Conservation (phyloP, 2,113 vertebrate species). For the Cariama cristata region DNA sequence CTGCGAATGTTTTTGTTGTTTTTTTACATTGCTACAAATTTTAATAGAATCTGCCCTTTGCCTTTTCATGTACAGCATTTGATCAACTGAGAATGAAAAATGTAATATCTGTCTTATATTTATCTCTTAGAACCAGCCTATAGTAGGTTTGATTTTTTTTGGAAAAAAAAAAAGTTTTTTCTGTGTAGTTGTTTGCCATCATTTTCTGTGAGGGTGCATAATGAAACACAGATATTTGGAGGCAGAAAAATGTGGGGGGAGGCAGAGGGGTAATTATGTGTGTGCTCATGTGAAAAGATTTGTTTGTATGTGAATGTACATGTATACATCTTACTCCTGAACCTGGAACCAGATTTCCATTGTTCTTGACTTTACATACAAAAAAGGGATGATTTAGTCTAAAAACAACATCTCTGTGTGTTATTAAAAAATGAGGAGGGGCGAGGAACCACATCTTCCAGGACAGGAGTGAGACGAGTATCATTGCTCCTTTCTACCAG, state of each 20-base stretch:
- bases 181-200: background rate
- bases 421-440: background rate
- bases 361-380: background rate
- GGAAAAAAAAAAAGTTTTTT: background rate
- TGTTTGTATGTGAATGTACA: background rate
- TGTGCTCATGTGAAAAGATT: background rate
- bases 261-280: background rate
- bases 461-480: background rate
- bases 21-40: background rate
- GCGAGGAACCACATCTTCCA: background rate
- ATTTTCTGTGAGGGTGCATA: background rate
- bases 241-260: background rate
- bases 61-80: background rate
- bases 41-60: background rate
- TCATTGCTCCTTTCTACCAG: background rate
- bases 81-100: background rate
- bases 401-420: background rate
- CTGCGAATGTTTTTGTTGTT: background rate
- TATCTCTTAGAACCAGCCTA: background rate
- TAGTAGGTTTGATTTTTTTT: background rate
- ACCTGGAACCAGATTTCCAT: background rate
- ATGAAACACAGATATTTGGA: background rate
- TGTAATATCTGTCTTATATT: background rate
- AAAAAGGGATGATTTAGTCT: background rate
- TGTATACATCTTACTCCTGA: background rate